Conservation (phyloP, 64 coral and sea anemone species). For the Astreopora myriophthalma region DNA sequence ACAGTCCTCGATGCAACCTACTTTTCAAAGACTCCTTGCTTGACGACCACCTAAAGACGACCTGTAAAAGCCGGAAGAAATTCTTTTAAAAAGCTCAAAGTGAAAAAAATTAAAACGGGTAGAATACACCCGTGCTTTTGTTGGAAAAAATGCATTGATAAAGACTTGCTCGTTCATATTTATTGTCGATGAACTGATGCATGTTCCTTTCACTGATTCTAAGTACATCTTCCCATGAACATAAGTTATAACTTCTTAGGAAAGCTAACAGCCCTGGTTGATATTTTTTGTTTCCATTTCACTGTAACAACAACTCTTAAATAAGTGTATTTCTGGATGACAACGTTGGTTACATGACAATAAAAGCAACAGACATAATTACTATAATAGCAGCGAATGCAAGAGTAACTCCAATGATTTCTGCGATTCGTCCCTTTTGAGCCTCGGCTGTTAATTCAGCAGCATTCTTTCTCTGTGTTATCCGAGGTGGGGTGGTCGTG, state of each 20-base stretch:
- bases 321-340: not conserved
- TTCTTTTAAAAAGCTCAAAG: too few species aligned
- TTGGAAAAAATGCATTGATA: too few species aligned
- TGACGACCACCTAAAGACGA: too few species aligned
- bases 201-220: too few species aligned
- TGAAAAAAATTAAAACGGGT: too few species aligned
- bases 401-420: constrained; percentile 32
- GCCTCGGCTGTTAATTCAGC: not conserved
- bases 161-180: not conserved
- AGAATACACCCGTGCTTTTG: too few species aligned
- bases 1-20: too few species aligned
- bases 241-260: too few species aligned
- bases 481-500: not conserved
- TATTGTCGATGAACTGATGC: not conserved
- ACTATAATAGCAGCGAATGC: constrained; percentile 19
- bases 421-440: not conserved
- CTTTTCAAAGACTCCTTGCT: too few species aligned
- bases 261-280: not conserved
- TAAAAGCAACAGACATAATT: constrained; percentile 8
- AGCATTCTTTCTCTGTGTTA: not conserved
- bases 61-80: too few species aligned
- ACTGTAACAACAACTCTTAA: not conserved
- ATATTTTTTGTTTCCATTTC: not conserved
- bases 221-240: too few species aligned
- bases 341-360: constrained; percentile 2